Evolutionary conservation across 2,888 invertebrate genomes (phyloP).

Genomic region (Synanthedon vespiformis): DNA sequence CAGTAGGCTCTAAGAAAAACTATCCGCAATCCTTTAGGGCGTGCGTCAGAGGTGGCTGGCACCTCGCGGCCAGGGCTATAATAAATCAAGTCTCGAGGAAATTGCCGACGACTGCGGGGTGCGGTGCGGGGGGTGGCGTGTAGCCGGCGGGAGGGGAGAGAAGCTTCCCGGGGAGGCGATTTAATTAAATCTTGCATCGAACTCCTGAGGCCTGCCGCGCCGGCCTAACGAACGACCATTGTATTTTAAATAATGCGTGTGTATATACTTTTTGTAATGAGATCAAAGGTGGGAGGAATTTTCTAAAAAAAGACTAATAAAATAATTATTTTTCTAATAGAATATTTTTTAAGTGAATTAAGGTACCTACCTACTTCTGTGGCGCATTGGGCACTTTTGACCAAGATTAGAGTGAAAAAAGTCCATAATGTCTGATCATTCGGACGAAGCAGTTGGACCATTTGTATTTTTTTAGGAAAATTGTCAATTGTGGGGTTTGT

Average conservation of each 20-base stretch:
- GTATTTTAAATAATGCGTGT: slow-evolving; percentile 67
- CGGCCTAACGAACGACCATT: slow-evolving; percentile 66
- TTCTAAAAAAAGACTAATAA: too few species aligned
- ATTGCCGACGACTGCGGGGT: slow-evolving; percentile 43
- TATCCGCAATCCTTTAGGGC: slow-evolving; percentile 55
- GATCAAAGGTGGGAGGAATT: too few species aligned
- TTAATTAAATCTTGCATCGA: slow-evolving; percentile 75
- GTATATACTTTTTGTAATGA: slow-evolving; percentile 44
- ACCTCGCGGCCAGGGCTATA: slow-evolving; percentile 52
- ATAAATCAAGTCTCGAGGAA: slow-evolving; percentile 70
- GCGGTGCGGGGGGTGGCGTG: slow-evolving; percentile 7
- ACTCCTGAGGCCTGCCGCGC: slow-evolving; percentile 65
- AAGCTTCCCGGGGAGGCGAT: slow-evolving; percentile 35
- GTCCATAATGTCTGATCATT: too few species aligned
- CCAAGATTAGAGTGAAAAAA: too few species aligned
- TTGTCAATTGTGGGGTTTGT: too few species aligned
- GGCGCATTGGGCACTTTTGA: too few species aligned
- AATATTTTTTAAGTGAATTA: too few species aligned
- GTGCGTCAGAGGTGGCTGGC: slow-evolving; percentile 24
- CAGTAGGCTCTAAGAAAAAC: slow-evolving; percentile 19
- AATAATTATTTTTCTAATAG: too few species aligned
- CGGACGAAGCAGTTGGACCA: too few species aligned
- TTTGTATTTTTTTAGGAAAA: too few species aligned
- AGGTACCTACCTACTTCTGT: too few species aligned
- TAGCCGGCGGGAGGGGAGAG: slow-evolving; percentile 17